Base-by-base conservation (phyloP, 1,140 invertebrate species). In the Hyles euphorbiae region DNA sequence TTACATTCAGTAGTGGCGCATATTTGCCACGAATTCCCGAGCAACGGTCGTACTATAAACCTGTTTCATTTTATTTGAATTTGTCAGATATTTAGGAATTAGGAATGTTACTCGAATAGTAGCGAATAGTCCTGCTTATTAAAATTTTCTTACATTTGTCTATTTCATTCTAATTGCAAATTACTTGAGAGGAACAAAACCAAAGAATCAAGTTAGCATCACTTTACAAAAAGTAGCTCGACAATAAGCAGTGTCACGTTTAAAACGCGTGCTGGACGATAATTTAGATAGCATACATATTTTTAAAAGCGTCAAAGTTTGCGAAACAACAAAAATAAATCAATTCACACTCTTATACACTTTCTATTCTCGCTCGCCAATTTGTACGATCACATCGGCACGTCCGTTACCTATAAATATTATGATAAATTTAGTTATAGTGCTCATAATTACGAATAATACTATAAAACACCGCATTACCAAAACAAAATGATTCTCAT, bases 1-100 rank as follows among this genome's bases (percentile, higher is more conserved):
- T 75, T 73, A 66, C 58, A 75, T 73, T 72, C 70, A 46, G 55
- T 34, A 44, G 49, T 11, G 49, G n/a, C 11, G 43, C 51, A 50
- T 56, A 58, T 54, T 58, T 65, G 60, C 57, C 64, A 62, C 60
- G 53, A 58, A 67, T 72, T 70, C 63, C 53, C 46, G 22, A 22
- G 22, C 45, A 58, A 22, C 45, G 34, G 34, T 58, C 54, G 40
- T 58, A 61, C 60, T 34, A 40, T 22, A 44, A 57, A 58, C 10
- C 50, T 55, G 49, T 58, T 60, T 46, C 51, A 8, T 61, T 60
- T 61, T 63, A 58, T 58, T 34, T 34, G 52, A 45, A 52, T 60
- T 58, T 63, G 56, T 22, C 43, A 9, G 55, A 47, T 56, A 53
- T 65, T 72, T 60, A 57, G 57, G 63, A 72, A 67, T 57, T 34